A percentile compares a stretch with the other conserved stretches of the same genome.
Evolutionary conservation across 2,797 vertebrate species (phyloP).

Genomic region (Enteromius afrohamiltoni): DNA sequence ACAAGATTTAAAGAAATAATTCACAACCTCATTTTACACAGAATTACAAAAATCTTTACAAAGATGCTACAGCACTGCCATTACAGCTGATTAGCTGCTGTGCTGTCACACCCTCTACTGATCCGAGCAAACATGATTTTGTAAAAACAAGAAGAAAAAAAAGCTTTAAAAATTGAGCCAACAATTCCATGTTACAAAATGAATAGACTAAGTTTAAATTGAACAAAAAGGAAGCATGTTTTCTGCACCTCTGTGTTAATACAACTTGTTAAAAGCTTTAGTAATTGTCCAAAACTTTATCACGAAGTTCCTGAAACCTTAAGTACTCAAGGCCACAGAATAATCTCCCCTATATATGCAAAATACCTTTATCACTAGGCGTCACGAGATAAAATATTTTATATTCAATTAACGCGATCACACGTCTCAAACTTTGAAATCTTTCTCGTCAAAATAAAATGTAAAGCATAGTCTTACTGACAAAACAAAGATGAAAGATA

Average conservation of each 20-base stretch:
- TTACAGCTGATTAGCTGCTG: not conserved
- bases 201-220: constrained; percentile 6
- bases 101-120: constrained; percentile 36
- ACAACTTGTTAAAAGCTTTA: constrained; percentile 61
- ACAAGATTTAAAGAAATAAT: constrained; percentile 53
- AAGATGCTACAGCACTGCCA: constrained; percentile 41
- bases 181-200: constrained; percentile 47
- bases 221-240: constrained; percentile 32
- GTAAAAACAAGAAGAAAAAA: constrained; percentile 42
- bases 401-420: constrained; percentile 31
- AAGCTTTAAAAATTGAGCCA: constrained; percentile 53
- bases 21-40: constrained; percentile 56
- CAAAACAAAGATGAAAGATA: not conserved
- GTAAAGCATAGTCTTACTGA: constrained; percentile 18
- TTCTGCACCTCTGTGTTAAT: constrained; percentile 43
- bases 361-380: constrained; percentile 29
- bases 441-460: constrained; percentile 55
- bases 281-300: constrained; percentile 57
- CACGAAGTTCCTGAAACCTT: constrained; percentile 50
- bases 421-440: constrained; percentile 22
- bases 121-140: constrained; percentile 52
- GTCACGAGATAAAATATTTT: constrained; percentile 46
- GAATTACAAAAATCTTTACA: constrained; percentile 60
- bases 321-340: constrained; percentile 58
- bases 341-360: constrained; percentile 39